Evolutionary conservation across 2,113 vertebrate genomes (phyloP), one percentile per base, ranked within the genome.

Genomic region (Catagonus wagneri): DNA sequence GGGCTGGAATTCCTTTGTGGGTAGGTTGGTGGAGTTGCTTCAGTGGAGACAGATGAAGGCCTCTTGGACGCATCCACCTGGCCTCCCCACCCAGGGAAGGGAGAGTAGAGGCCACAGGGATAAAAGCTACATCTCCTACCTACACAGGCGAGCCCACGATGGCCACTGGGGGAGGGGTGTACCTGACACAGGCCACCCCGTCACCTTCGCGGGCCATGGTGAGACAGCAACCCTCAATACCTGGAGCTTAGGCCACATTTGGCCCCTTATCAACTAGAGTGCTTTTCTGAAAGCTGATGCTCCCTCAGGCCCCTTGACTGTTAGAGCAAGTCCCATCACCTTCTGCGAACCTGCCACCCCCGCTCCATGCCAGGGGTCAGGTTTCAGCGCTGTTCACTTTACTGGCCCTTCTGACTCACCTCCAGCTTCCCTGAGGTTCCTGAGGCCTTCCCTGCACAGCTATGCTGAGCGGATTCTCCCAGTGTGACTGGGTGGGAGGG

Each of bases 321-420:
- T 86, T 72, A 71, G 95, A 96, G 54, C 72, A 79, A 78, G 58
- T 36, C 50, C 74, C 22, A 2, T 94, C 68, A 97, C 81, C 76
- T 93, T 83, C 1, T 0, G 0, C 72, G 76, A 32, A 0, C 36
- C 63, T 0, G 74, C 85, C 52, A 34, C 39, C 65, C 72, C 58
- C 60, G 76, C n/a, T 3, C 39, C 11, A 15, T 69, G 94, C 71
- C 34, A 7, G 34, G 89, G 44, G 14, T 94, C 22, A 0, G 0
- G 86, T 96, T 96, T 96, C 88, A 15, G 0, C 54, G 50, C 69
- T 13, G 61, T 91, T 93, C 86, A 71, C 66, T 61, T 94, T 25
- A 83, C 0, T 0, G 0, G n/a, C 19, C 0, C 32, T 66, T 14
- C 83, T 60, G 94, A 85, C 69, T 91, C 88, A 65, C 63, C 76